phyloP scores from a whole-genome alignment of 1,140 invertebrate genomes.

The Akabosia matsudoensis region DNA sequence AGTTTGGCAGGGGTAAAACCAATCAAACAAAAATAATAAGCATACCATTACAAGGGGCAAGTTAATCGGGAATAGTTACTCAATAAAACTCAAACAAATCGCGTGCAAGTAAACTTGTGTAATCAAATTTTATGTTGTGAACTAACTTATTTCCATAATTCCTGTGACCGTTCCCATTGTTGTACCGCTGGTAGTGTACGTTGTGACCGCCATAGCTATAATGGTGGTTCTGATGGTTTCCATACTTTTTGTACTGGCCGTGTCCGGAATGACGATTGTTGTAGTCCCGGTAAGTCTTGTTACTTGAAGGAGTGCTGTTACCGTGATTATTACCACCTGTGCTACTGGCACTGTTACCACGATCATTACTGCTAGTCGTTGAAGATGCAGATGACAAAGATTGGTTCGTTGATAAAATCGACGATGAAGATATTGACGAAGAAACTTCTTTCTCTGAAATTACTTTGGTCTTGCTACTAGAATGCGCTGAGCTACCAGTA shows the following conservation, averaged over 20 bases:
- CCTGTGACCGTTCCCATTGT: neutral
- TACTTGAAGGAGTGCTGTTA: neutral
- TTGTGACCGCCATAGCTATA: neutral
- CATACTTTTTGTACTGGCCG: neutral
- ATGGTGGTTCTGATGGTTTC: neutral
- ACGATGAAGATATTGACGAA: neutral
- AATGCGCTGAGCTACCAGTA: neutral
- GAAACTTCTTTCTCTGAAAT: neutral
- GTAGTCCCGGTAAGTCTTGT: constrained; percentile 6
- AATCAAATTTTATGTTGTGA: neutral
- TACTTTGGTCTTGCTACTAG: neutral
- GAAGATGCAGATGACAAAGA: neutral
- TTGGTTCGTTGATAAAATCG: too few species aligned
- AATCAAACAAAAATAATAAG: neutral
- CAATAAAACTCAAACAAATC: constrained; percentile 11
- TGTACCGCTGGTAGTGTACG: neutral
- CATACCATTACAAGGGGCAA: too few species aligned
- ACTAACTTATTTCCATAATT: constrained; percentile 26
- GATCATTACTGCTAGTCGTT: neutral
- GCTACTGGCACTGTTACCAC: neutral
- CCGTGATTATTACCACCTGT: constrained; percentile 4
- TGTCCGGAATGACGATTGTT: constrained; percentile 1
- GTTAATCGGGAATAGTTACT: neutral
- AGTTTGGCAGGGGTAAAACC: neutral
- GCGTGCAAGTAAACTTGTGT: neutral